Conservation (phyloP, 2,797 vertebrate genomes). For the Sebastes vulpes region DNA sequence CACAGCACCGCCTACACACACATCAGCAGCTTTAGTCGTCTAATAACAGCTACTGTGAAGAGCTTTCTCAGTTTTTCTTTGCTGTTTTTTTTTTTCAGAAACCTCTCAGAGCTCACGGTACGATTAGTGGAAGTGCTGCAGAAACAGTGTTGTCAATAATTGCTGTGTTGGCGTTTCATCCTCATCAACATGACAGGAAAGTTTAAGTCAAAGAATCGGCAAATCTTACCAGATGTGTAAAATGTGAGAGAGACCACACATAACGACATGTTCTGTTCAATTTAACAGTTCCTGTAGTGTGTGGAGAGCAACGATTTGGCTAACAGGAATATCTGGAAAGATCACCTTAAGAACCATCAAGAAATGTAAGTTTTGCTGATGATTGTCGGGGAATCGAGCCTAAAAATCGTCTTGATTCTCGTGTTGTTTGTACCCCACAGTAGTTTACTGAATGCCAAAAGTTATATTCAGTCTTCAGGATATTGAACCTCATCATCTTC, state of each 20-base stretch:
- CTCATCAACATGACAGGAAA: background rate
- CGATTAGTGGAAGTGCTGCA: background rate
- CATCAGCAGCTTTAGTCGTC: background rate
- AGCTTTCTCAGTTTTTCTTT: background rate
- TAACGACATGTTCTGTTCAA: too few species aligned
- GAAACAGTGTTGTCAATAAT: background rate
- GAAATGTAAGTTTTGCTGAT: too few species aligned
- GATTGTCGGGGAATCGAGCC: too few species aligned
- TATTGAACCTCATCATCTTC: constrained; percentile 44
- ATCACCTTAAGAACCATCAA: too few species aligned
- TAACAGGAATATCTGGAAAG: too few species aligned
- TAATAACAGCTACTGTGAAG: background rate
- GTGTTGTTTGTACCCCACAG: too few species aligned
- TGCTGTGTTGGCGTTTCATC: constrained; percentile 1
- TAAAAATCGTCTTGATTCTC: too few species aligned
- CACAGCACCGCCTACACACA: constrained; percentile 2
- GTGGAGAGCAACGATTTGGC: too few species aligned
- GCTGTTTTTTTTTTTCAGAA: background rate
- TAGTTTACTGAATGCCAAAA: too few species aligned
- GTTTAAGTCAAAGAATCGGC: background rate
- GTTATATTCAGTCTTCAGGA: too few species aligned
- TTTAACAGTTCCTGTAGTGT: too few species aligned
- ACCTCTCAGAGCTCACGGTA: background rate
- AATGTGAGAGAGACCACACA: background rate
- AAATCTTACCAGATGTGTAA: background rate